Evolutionary conservation across 1,140 invertebrate species (phyloP).

Genomic region (Battus philenor): DNA sequence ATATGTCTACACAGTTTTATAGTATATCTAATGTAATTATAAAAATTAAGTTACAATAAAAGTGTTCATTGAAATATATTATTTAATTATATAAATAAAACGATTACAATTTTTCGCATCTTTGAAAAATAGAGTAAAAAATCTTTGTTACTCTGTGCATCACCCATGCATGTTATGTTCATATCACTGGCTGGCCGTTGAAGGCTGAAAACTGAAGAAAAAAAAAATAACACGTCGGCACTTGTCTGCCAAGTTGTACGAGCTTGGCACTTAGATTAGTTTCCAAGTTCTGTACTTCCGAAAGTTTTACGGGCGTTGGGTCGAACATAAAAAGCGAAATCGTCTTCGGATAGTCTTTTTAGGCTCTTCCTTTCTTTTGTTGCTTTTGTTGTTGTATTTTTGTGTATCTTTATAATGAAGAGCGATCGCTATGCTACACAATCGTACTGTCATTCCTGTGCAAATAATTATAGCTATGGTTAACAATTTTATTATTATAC

Average conservation of each 20-base stretch:
- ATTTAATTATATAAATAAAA: no score
- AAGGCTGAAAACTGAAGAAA: slow-evolving; percentile 42
- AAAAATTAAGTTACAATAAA: no score
- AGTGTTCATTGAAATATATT: no score
- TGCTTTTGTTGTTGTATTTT: slow-evolving; percentile 1
- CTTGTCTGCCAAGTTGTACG: slow-evolving; percentile 63
- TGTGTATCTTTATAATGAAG: no score
- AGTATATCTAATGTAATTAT: no score
- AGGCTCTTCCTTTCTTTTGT: slow-evolving; percentile 12
- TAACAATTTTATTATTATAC: no score
- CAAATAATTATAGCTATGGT: no score
- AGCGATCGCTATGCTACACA: no score
- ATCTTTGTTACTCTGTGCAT: slow-evolving; percentile 32
- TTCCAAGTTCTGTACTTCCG: slow-evolving; percentile 35
- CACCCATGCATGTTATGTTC: slow-evolving; percentile 64
- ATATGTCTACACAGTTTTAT: no score
- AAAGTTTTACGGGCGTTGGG: slow-evolving; percentile 17
- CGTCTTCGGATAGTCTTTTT: slow-evolving; percentile 15
- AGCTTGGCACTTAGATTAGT: slow-evolving; percentile 64
- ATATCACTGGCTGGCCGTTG: slow-evolving; percentile 51
- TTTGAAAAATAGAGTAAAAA: no score
- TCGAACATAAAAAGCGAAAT: slow-evolving; percentile 14
- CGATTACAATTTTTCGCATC: no score
- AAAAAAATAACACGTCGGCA: slow-evolving; percentile 54
- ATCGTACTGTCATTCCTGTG: no score